Conservation (phyloP, 1,140 invertebrate species). For the Propsilocerus akamusi region DNA sequence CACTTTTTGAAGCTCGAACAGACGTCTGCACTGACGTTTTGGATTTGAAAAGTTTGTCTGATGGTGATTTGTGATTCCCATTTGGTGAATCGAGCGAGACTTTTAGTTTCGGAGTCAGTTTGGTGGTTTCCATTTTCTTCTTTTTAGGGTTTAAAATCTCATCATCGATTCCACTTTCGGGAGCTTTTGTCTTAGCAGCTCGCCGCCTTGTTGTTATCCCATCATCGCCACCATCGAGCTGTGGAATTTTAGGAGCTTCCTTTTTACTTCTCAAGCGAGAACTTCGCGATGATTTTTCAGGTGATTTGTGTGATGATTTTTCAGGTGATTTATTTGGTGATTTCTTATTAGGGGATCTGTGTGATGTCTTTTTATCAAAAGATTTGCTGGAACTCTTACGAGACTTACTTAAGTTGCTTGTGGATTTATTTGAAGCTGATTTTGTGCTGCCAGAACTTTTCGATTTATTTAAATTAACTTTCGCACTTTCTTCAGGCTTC, state of each 20-base stretch:
- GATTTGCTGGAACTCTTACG: not conserved
- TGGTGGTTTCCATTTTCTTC: slow-evolving; percentile 2
- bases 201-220: too few species aligned
- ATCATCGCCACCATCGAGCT: slow-evolving; percentile 34
- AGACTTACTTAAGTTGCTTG: slow-evolving; percentile 2
- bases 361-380: not conserved
- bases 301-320: not conserved
- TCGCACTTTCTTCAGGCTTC: slow-evolving; percentile 12
- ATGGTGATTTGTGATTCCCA: not conserved
- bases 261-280: slow-evolving; percentile 9
- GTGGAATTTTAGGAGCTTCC: slow-evolving; percentile 21
- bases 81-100: slow-evolving; percentile 6
- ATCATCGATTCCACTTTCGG: too few species aligned
- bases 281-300: not conserved
- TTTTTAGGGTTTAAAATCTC: slow-evolving; percentile 7
- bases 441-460: slow-evolving; percentile 2
- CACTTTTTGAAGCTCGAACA: not conserved
- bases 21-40: not conserved
- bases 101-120: slow-evolving; percentile 7
- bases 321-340: slow-evolving; percentile 5
- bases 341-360: slow-evolving; percentile 5
- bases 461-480: not conserved
- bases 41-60: not conserved
- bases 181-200: too few species aligned
- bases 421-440: slow-evolving; percentile 7